Evolutionary conservation across 2,888 invertebrate species (phyloP), one percentile per base, ranked within the genome.

Genomic region (Norana najaformis): DNA sequence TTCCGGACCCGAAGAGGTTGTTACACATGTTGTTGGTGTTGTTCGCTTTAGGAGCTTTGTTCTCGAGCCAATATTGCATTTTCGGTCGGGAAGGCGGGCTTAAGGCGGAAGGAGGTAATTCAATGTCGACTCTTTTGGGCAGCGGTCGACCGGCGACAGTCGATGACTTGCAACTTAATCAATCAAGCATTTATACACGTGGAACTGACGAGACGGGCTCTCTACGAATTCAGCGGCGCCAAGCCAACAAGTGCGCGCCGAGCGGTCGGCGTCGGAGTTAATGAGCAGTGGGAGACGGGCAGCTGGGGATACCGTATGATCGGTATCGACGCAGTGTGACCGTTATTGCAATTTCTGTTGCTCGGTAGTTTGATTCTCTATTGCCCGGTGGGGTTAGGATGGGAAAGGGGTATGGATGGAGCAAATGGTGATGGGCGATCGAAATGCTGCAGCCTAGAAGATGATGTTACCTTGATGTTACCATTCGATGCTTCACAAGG

Each of bases 11-110:
- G 36, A 6, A 37, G 13, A 35, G 20, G 36, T 69, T 69, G 69
- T 69, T 69, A 85, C 85, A 85, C 34, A 35, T 85, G 85, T 85
- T 85, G 85, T 36, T 85, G 37, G 36, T 36, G 85, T 36, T 35
- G 85, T 34, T 23, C 36, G 85, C 85, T 35, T 85, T 85, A 85
- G 36, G 18, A 35, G 85, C 85, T 36, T 85, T 85, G 85, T 85
- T 85, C 85, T 37, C 20, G 20, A 18, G 85, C 35, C 85, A 85
- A 85, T 85, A 85, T 85, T 85, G 37, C 85, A 69, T 69, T 69
- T 85, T 85, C 85, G 18, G 85, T 85, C 85, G 69, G 69, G 69
- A 16, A n/a, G 69, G 8, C n/a, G 69, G 69, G 30, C 69, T 69
- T 69, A 69, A 5, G 23, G 47, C 47, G 5, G 47, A 20, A 16